These are phyloP conservation scores for Poecilobothrus nobilitatus DNA, from an alignment of 2,888 invertebrate genomes.

Conservation along the genomic window DNA sequence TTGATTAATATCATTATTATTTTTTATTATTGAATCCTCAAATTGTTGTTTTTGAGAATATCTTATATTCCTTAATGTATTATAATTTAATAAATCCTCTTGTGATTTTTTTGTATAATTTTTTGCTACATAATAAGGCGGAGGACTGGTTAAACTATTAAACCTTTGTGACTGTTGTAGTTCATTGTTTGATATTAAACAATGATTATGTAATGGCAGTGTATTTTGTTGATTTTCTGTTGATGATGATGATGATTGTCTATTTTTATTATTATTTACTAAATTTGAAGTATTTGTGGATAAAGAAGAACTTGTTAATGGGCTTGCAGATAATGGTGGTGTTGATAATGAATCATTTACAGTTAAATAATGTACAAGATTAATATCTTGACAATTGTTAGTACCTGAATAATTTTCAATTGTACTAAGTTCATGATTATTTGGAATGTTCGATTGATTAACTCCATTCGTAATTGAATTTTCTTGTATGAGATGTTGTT, in stretches of 20 bases:
- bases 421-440: neutral
- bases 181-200: neutral
- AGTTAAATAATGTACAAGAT: neutral
- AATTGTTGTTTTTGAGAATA: slow-evolving; percentile 16
- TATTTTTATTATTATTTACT: no score
- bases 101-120: slow-evolving; percentile 64
- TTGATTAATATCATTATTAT: neutral
- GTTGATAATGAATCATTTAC: neutral
- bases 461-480: neutral
- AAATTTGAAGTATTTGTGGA: no score
- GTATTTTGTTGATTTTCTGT: neutral
- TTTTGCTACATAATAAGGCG: slow-evolving; percentile 77
- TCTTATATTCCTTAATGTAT: slow-evolving; percentile 34
- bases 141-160: slow-evolving; percentile 48
- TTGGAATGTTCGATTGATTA: neutral
- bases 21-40: neutral
- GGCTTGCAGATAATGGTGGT: neutral
- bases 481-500: neutral
- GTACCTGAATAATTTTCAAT: neutral
- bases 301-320: neutral
- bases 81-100: slow-evolving; percentile 39
- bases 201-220: slow-evolving; percentile 10
- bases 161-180: neutral
- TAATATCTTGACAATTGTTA: neutral
- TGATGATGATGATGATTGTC: neutral